Conservation (phyloP, 2,797 vertebrate species). For the Rallus crepitans region DNA sequence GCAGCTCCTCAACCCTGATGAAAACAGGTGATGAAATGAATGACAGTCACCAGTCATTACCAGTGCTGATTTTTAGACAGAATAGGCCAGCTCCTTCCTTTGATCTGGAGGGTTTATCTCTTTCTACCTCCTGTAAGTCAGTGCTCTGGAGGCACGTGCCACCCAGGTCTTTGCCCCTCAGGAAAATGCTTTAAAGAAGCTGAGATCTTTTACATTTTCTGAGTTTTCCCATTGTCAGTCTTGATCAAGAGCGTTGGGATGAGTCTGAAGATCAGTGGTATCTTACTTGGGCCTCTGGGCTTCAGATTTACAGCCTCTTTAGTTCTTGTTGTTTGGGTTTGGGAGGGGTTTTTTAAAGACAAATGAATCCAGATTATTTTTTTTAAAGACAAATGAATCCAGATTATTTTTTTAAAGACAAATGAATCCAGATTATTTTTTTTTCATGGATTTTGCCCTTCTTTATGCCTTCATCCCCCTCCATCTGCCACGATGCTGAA, state of each 20-base stretch:
- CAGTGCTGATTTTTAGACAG: neutral
- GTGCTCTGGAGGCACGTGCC: neutral
- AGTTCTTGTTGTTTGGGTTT: neutral
- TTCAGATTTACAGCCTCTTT: neutral
- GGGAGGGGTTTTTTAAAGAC: neutral
- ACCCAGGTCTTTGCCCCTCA: neutral
- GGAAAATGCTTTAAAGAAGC: neutral
- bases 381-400: neutral
- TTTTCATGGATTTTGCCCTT: neutral
- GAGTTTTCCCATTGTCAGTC: neutral
- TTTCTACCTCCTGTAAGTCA: neutral
- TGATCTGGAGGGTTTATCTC: conserved; percentile 32
- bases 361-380: neutral
- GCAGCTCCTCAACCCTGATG: neutral
- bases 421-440: neutral
- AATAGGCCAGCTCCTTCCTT: neutral
- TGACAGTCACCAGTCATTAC: neutral
- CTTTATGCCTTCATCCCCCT: neutral
- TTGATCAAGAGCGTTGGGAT: neutral
- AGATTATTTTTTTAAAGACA: neutral
- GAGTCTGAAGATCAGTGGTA: neutral
- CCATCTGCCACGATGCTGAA: neutral
- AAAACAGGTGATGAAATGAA: neutral
- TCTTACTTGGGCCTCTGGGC: neutral
- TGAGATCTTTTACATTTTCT: conserved; percentile 1